Evolutionary conservation across 2,113 vertebrate species (phyloP).

Genomic region (Eonycteris spelaea): DNA sequence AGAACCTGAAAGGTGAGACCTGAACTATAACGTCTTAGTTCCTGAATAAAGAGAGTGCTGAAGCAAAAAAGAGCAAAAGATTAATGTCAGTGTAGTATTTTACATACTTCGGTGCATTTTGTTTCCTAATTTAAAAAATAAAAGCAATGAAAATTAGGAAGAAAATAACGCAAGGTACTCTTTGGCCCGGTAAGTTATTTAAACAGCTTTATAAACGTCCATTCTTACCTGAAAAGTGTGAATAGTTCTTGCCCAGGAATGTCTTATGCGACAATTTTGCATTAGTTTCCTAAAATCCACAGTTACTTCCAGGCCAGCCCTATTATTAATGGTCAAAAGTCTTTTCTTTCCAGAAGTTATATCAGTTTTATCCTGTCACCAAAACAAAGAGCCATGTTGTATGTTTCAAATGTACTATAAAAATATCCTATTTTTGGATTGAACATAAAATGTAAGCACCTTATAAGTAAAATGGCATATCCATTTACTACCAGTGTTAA

Average conservation of each 20-base stretch:
- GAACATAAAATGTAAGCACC: not conserved
- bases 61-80: not conserved
- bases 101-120: not conserved
- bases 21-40: not conserved
- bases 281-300: constrained; percentile 82
- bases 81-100: not conserved
- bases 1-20: not conserved
- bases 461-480: not conserved
- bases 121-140: not conserved
- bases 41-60: not conserved
- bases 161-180: not conserved
- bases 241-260: constrained; percentile 91
- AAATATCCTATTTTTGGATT: not conserved
- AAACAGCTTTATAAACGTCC: not conserved
- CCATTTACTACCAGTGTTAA: not conserved
- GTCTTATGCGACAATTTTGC: constrained; percentile 81
- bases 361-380: constrained; percentile 77
- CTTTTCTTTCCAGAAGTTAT: constrained; percentile 52
- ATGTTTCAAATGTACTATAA: not conserved
- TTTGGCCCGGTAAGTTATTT: not conserved
- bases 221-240: constrained; percentile 89
- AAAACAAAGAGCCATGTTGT: not conserved
- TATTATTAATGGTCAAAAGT: constrained; percentile 81
- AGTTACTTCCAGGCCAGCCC: constrained; percentile 62
- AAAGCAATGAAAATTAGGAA: not conserved